Evolutionary conservation across 2,888 invertebrate species (phyloP).

Genomic region (Chironomus riparius): DNA sequence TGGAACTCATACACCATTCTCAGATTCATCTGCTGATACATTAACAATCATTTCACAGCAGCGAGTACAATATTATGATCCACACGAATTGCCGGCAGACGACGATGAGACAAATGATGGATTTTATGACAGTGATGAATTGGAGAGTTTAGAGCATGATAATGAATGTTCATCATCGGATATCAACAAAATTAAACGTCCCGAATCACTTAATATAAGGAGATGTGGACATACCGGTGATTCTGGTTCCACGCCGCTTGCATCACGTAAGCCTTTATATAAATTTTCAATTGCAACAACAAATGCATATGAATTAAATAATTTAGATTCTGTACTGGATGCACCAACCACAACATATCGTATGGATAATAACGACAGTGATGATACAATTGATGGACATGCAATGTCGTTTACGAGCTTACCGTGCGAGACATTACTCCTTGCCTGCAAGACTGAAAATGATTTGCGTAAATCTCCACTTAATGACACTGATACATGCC

Average conservation of each 20-base stretch:
- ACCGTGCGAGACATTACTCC: conserved; percentile 36
- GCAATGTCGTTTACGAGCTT: conserved; percentile 44
- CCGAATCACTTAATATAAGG: conserved; percentile 54
- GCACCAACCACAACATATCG: conserved; percentile 42
- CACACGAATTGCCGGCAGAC: conserved; percentile 22
- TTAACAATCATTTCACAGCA: conserved; percentile 14
- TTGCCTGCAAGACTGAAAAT: conserved; percentile 30
- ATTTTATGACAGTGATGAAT: conserved; percentile 27
- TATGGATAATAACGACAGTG: conserved; percentile 25
- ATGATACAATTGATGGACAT: conserved; percentile 34
- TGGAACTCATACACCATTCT: conserved; percentile 22
- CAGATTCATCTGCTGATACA: conserved; percentile 24
- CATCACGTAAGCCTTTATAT: conserved; percentile 58
- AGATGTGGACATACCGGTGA: neutral
- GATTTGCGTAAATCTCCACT: conserved; percentile 46
- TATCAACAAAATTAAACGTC: conserved; percentile 36
- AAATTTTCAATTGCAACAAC: conserved; percentile 56
- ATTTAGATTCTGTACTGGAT: conserved; percentile 54
- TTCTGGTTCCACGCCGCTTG: conserved; percentile 45
- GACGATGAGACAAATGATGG: conserved; percentile 22
- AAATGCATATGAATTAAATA: conserved; percentile 57
- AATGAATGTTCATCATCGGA: conserved; percentile 38
- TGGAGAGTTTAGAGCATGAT: conserved; percentile 32
- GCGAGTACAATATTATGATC: conserved; percentile 17
- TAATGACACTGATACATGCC: conserved; percentile 38